Base-by-base conservation (phyloP, 2,113 vertebrate species). In the Microtus richardsoni region DNA sequence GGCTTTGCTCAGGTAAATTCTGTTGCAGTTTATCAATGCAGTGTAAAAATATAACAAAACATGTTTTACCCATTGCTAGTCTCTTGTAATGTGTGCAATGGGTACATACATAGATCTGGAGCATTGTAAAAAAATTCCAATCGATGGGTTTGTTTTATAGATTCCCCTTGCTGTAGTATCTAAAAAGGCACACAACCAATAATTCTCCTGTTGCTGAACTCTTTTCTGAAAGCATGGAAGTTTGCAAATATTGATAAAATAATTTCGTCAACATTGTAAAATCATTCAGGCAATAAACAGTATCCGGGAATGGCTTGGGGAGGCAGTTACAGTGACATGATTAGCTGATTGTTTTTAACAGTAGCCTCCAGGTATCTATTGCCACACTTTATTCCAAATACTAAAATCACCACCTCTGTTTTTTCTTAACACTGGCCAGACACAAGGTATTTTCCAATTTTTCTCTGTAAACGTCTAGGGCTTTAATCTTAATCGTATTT, bases 251-350 rank as follows among this genome's bases (percentile, higher is more conserved):
- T 47, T 39, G 82, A 91, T 54, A 86, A 86, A 96, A 96, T 26
- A 70, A 71, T 94, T 95, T 83, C 6, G 54, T 82, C 68, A 79
- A 78, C 73, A n/a, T 79, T 91, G 60, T 88, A 97, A 97, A 96
- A 78, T 87, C 77, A 83, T 82, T 92, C 89, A 89, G 62, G 73
- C 96, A 95, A 92, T 93, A 95, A 95, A 87, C 49, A 74, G 49
- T 26, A 86, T 73, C 41, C 17, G 58, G 17, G 91, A 83, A 78
- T 54, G 79, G n/a, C 41, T 7, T 54, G 8, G 41, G 13, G 21
- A 4, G 16, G 8, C 3, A 84, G 22, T n/a, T 58, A 36, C 7
- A 95, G 62, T 49, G 85, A 89, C 86, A 36, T 36, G 49, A 39
- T 82, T 93, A 95, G 10, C 62, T 94, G 92, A 93, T 88, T 92